Evolutionary conservation across 1,140 invertebrate species (phyloP), one percentile per base, ranked within the genome.

Genomic region (Drosophila albomicans): DNA sequence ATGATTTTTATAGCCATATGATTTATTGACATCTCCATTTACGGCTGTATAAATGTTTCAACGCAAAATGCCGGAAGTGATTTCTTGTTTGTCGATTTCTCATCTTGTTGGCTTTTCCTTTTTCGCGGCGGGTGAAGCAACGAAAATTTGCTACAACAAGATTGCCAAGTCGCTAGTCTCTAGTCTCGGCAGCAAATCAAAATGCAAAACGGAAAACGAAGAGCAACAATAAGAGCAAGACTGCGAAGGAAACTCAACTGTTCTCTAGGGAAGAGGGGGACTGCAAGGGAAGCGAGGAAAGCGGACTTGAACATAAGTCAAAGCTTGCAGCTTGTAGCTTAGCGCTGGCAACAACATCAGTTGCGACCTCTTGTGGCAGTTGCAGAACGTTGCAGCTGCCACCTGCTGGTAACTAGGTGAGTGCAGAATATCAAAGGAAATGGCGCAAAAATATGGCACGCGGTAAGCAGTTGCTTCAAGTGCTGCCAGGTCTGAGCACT

Each of bases 21-120:
- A 89, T 89, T 89, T 89, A 89, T 89, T 89, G 86, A 90, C 85
- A 90, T 89, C 90, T 85, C 85, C 85, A 89, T 89, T 89, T 85
- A 90, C 81, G 78, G 78, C 78, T 75, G 79, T 73, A 89, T 90
- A 89, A 89, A 89, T 89, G 85, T 89, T 89, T 85, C 85, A 90
- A 64, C 85, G 78, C 78, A 89, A 41, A 81, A 81, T 59, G 81
- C 81, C 85, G 85, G 85, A 89, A 89, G 82, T 79, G 81, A 90
- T 89, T 89, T 90, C 81, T 90, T 89, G 77, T 69, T 80, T 80
- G 67, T 80, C 51, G 30, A 62, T 56, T 64, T 52, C 48, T 52
- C 49, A 75, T 65, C 59, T 65, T 54, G 13, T 45, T 85, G 61
- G 54, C 48, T 8, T 48, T 52, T 63, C 25, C 49, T 75, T 54